phyloP scores from a whole-genome alignment of 2,797 vertebrate species.

The Peromyscus nudipes region DNA sequence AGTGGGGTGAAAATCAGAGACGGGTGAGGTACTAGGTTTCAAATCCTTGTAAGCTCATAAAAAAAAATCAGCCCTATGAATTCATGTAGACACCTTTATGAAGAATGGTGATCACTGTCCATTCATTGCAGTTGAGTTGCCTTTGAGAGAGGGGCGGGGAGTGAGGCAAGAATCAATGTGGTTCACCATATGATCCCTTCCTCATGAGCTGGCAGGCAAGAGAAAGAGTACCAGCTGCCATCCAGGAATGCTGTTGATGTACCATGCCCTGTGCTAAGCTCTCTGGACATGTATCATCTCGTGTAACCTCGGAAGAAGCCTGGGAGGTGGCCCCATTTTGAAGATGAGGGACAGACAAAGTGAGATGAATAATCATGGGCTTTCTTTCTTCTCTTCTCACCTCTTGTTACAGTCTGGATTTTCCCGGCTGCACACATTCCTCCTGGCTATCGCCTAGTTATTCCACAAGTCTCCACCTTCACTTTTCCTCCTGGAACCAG shows the following conservation, averaged over 20 bases:
- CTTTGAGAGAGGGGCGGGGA: not conserved
- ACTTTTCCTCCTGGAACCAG: not conserved
- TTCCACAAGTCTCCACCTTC: not conserved
- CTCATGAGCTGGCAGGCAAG: not conserved
- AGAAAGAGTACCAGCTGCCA: not conserved
- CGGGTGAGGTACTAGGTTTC: not conserved
- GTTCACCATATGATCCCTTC: not conserved
- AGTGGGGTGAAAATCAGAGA: not conserved
- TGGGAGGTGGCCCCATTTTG: not conserved
- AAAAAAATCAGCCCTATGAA: not conserved
- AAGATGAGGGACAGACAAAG: not conserved
- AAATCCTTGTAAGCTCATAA: not conserved
- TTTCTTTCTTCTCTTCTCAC: conserved; percentile 42
- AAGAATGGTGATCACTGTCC: not conserved
- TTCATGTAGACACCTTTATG: not conserved
- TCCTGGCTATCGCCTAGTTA: not conserved
- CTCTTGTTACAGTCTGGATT: conserved; percentile 35
- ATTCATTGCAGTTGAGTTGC: not conserved
- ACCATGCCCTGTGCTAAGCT: not conserved
- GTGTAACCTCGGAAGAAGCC: not conserved
- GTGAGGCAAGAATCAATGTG: not conserved
- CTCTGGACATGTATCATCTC: not conserved
- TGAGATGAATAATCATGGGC: not conserved
- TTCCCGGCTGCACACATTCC: not conserved
- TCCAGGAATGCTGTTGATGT: no score